Base-by-base conservation (phyloP, 2,113 vertebrate species). In the Lates calcarifer region DNA sequence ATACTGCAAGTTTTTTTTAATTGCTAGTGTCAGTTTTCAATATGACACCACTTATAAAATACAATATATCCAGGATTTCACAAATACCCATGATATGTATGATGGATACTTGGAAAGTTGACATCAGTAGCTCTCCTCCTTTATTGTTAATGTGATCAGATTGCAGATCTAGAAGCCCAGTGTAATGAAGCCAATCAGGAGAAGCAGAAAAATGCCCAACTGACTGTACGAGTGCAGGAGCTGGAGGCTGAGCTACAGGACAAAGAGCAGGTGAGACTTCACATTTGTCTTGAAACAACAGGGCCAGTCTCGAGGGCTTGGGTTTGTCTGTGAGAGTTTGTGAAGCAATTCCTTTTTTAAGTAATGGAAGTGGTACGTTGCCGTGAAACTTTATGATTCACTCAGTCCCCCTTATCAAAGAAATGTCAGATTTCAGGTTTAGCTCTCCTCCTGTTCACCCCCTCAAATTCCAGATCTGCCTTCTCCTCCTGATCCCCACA, bases 231-330 rank as follows among this genome's bases (percentile, higher is more conserved):
- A 63, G 95, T 99, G 26, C 95, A 97, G 90, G 95, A 97, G 33
- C 94, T 99, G 92, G 96, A 99, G 93, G 84, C 93, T 0, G 96
- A 98, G 67, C 94, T 99, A 57, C 96, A 93, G 22, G 98, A 99
- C 20, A 99, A 98, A 87, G 96, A 99, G 77, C 95, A 95, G 93
- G 98, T 99, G 93, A 71, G 85, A 39, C 11, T 26, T 41, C 47
- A 24, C 53, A 22, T 41, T 58, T 1, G 29, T 79, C 20, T 58
- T 39, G 13, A 71, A 66, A 63, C 28, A 22, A 53, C 35, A 17
- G 31, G 7, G n/a, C 37, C 45, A 2, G 28, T 51, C 65, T 43
- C 22, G 43, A 67, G 39, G 74, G 41, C 45, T 39, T 18, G n/a
- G 28, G n/a, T n/a, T 5, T 24, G 28, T 66, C 41, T 51, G 20